Conservation (phyloP, 2,113 vertebrate genomes). For the Tetrax tetrax region DNA sequence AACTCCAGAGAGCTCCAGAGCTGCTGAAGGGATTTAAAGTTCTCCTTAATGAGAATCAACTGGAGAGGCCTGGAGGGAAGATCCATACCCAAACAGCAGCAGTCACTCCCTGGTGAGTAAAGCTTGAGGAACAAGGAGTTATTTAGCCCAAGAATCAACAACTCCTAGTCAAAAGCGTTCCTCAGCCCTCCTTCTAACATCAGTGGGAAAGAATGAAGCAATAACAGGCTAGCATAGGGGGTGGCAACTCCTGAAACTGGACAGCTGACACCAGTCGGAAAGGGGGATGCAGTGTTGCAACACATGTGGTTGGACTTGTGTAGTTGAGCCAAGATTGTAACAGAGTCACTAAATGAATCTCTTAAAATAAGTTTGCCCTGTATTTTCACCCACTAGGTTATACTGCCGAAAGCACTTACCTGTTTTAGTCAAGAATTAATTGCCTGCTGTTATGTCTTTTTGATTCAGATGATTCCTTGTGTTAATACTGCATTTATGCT, state of each 20-base stretch:
- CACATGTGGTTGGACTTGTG: background rate
- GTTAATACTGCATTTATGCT: background rate
- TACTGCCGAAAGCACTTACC: background rate
- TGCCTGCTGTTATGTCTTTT: background rate
- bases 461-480: background rate
- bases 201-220: constrained; percentile 13
- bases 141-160: background rate
- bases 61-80: background rate
- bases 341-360: background rate
- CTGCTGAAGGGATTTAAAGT: background rate
- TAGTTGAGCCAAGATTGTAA: background rate
- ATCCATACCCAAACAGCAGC: background rate
- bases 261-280: background rate
- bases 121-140: background rate
- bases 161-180: background rate
- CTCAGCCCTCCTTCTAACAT: background rate
- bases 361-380: background rate
- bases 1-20: background rate
- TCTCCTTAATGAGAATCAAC: background rate
- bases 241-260: background rate
- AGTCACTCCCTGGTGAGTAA: background rate
- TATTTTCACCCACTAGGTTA: background rate
- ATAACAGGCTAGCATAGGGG: background rate
- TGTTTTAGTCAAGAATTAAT: background rate
- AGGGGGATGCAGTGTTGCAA: background rate